Base-by-base conservation (phyloP, 2,113 vertebrate genomes). In the Nymphicus hollandicus region DNA sequence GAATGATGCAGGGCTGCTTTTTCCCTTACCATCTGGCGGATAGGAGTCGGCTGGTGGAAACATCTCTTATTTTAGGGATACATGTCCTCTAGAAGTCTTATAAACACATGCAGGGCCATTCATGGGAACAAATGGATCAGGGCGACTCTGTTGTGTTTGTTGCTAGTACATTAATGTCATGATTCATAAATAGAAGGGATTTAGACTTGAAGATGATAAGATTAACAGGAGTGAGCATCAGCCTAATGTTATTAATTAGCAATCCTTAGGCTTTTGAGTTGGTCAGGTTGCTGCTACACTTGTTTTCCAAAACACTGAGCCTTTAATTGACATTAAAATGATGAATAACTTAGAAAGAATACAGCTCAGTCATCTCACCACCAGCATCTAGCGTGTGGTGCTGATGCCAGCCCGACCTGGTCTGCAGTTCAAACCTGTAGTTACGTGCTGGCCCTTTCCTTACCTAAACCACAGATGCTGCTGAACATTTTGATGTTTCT, bases 361-460 rank as follows among this genome's bases (percentile, higher is more conserved):
- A 2, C 35, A 44, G 58, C 72, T 76, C 22, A 11, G 53, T 6
- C 44, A 1, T 29, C 31, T 33, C 79, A 17, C 5, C 35, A 0
- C 11, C 9, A 61, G 25, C 56, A 2, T 41, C 23, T 17, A 2
- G 23, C 7, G 0, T 17, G 72, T 1, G 3, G 53, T 0, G 10
- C 37, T 44, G 74, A 2, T 50, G 78, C 64, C 1, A 10, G 13
- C 6, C 60, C 33, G 46, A 20, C 35, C 79, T 28, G 37, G 14
- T 29, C 43, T 79, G 61, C 9, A 5, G 65, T 9, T 81, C 64
- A 17, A 7, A 53, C 50, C 41, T 33, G 46, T 29, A 3, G 49
- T 25, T 35, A 5, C 0, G 4, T 17, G 12, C 65, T 55, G 43
- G 5, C 39, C n/a, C 81, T 73, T 56, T 28, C 69, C n/a, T 49